Conservation (phyloP, 2,888 invertebrate species). For the Microplitis deprimator region DNA sequence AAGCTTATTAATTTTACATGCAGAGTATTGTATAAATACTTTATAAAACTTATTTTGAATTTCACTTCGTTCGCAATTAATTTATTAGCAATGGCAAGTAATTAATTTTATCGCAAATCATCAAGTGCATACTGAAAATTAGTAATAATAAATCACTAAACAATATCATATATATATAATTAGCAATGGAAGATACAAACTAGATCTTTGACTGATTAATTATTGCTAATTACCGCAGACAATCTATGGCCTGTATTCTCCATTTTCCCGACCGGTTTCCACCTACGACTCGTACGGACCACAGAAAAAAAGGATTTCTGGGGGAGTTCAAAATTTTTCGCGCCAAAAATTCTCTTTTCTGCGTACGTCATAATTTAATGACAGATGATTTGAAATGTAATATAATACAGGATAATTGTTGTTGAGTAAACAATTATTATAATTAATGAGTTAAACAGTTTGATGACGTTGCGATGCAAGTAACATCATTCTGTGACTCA, state of each 20-base stretch:
- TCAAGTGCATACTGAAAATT: background rate
- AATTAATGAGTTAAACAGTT: slow-evolving; percentile 18
- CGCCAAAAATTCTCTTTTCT: too few relatives aligned
- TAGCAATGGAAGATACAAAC: background rate
- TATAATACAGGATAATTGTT: background rate
- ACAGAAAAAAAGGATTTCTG: too few relatives aligned
- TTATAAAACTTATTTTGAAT: background rate
- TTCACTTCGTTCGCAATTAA: background rate
- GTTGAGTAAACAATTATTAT: background rate
- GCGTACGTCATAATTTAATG: background rate
- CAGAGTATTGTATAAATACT: background rate
- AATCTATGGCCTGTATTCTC: too few relatives aligned
- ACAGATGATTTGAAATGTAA: background rate
- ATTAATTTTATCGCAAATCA: background rate
- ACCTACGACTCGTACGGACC: too few relatives aligned
- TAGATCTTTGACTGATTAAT: background rate
- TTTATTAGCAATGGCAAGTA: background rate
- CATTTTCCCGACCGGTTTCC: too few relatives aligned
- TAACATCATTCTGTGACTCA: slow-evolving; percentile 77
- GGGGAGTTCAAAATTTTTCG: too few relatives aligned
- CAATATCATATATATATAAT: background rate
- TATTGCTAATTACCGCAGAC: too few relatives aligned
- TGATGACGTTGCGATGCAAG: slow-evolving; percentile 57
- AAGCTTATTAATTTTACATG: background rate
- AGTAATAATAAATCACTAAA: background rate